Percentiles rank a stretch among this genome's conserved stretches.
Evolutionary conservation across 2,113 vertebrate species (phyloP).

Genomic region (Erpornis zantholeuca): DNA sequence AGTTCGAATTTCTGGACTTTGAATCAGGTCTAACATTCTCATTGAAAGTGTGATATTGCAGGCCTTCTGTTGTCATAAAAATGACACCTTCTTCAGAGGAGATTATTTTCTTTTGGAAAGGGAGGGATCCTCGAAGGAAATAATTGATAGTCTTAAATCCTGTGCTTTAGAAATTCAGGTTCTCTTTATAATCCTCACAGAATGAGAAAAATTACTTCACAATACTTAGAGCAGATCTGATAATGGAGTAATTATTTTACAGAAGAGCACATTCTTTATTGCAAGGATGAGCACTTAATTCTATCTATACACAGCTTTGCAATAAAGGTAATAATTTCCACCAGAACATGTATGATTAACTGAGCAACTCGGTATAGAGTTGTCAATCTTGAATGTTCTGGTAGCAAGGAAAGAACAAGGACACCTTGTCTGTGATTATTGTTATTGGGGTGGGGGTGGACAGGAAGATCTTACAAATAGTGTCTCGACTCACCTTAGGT

Average conservation of each 20-base stretch:
- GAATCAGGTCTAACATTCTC: constrained; percentile 1
- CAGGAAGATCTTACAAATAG: constrained; percentile 16
- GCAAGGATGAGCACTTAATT: constrained; percentile 51
- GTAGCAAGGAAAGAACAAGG: constrained; percentile 46
- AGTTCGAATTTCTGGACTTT: background rate
- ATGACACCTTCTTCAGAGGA: constrained; percentile 31
- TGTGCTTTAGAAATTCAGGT: constrained; percentile 28
- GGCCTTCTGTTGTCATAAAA: constrained; percentile 17
- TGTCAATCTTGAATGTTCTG: constrained; percentile 54
- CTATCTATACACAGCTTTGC: constrained; percentile 33
- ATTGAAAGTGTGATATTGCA: constrained; percentile 45
- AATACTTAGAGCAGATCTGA: constrained; percentile 27
- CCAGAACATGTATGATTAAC: constrained; percentile 53
- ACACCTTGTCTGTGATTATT: constrained; percentile 54
- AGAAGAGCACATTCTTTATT: constrained; percentile 47
- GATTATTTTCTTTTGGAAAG: constrained; percentile 50
- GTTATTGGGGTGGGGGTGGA: constrained; percentile 7
- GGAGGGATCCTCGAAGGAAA: background rate
- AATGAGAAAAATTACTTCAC: constrained; percentile 47
- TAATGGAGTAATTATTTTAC: constrained; percentile 63
- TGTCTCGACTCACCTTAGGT: constrained; percentile 2
- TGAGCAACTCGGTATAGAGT: background rate
- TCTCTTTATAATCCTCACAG: constrained; percentile 24
- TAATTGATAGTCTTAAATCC: constrained; percentile 53
- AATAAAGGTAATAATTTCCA: constrained; percentile 57